These are phyloP conservation scores for Phycodurus eques DNA, from an alignment of 2,113 vertebrate genomes.

Conservation along the genomic window DNA sequence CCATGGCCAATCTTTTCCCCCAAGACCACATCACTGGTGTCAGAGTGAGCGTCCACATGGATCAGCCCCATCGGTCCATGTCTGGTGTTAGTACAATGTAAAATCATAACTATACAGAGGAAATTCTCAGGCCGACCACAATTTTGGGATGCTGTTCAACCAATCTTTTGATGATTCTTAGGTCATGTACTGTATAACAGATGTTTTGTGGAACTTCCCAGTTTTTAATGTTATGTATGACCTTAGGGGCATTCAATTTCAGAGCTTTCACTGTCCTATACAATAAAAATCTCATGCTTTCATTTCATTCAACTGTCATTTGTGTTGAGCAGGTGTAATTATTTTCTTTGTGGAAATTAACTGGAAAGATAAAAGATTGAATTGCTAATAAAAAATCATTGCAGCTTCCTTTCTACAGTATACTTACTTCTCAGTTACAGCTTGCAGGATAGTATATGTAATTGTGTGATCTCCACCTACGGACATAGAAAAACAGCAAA, in stretches of 20 bases:
- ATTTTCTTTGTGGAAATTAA: neutral
- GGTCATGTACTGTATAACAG: neutral
- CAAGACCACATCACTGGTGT: conserved; percentile 77
- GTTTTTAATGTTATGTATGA: neutral
- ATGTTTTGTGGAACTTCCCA: neutral
- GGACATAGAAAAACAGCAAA: conserved; percentile 9
- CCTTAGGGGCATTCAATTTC: neutral
- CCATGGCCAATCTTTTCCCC: conserved; percentile 88
- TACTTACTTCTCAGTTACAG: conserved; percentile 83
- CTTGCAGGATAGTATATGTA: conserved; percentile 91
- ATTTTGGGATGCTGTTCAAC: neutral
- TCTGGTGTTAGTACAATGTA: conserved; percentile 54
- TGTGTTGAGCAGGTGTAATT: neutral
- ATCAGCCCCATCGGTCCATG: conserved; percentile 87
- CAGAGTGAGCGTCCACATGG: conserved; percentile 88
- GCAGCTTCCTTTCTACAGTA: neutral
- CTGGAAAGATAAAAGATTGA: neutral
- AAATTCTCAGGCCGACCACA: neutral
- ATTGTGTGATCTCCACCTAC: conserved; percentile 94
- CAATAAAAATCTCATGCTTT: neutral
- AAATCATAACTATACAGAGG: neutral
- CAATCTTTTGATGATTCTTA: neutral
- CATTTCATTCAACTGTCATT: neutral
- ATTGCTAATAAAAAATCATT: neutral
- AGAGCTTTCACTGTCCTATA: neutral